Percentiles rank a stretch among this genome's conserved stretches.
phyloP scores from a whole-genome alignment of 1,140 invertebrate genomes.

The Papilio xuthus region DNA sequence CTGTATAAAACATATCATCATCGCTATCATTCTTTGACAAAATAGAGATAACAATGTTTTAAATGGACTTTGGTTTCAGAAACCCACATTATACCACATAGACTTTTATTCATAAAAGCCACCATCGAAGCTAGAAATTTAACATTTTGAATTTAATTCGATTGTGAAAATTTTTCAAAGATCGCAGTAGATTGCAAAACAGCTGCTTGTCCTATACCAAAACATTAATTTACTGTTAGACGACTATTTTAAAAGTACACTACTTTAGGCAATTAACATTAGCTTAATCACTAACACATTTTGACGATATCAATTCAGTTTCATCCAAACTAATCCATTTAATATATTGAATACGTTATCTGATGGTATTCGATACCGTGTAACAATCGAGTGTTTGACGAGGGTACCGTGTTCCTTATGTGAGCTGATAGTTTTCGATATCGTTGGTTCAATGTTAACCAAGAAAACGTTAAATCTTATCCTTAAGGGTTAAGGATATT shows the following conservation, averaged over 20 bases:
- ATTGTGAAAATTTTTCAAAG: too few relatives aligned
- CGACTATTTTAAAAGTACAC: background rate
- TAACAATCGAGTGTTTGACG: slow-evolving; percentile 18
- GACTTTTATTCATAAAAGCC: too few relatives aligned
- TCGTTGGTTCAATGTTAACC: background rate
- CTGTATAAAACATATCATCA: too few relatives aligned
- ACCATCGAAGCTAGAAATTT: too few relatives aligned
- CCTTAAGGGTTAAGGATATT: background rate
- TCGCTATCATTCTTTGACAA: too few relatives aligned
- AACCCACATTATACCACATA: too few relatives aligned
- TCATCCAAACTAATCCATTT: slow-evolving; percentile 1
- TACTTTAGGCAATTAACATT: background rate
- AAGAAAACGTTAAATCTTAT: slow-evolving; percentile 12
- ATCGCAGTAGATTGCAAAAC: too few relatives aligned
- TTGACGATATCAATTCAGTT: background rate
- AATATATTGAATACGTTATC: slow-evolving; percentile 12
- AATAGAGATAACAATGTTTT: too few relatives aligned
- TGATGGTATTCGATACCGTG: background rate
- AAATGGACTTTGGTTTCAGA: too few relatives aligned
- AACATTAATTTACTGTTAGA: too few relatives aligned
- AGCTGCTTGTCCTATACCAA: too few relatives aligned
- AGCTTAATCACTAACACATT: background rate
- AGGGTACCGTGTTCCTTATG: background rate
- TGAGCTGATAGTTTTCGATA: background rate
- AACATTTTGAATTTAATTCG: too few relatives aligned